These are phyloP conservation scores for Eudyptes chrysolophus DNA, from an alignment of 2,113 vertebrate species.

Conservation along the genomic window DNA sequence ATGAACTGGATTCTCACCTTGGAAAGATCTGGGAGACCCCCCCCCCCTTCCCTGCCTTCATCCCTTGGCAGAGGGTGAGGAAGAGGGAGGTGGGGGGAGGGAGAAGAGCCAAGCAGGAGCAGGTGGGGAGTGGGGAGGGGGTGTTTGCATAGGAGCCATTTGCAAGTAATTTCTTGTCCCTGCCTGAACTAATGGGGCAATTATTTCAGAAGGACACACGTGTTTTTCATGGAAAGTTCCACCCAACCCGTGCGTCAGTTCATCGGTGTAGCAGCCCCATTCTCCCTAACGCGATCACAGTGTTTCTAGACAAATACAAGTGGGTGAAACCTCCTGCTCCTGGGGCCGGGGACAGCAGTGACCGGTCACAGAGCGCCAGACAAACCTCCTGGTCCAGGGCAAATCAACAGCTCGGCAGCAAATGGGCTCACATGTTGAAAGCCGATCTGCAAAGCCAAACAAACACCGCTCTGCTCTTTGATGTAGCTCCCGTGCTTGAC, in stretches of 20 bases:
- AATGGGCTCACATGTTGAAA: fast-evolving
- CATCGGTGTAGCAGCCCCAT: background rate
- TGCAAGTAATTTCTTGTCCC: constrained; percentile 11
- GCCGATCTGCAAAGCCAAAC: background rate
- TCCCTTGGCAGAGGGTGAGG: background rate
- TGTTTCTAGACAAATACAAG: background rate
- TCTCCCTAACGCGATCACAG: background rate
- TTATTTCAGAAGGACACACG: background rate
- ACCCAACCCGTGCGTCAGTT: background rate
- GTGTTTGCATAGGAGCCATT: constrained; percentile 4
- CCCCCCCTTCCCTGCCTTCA: background rate
- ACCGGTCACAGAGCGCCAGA: background rate
- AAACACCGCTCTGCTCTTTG: background rate
- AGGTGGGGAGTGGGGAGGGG: background rate
- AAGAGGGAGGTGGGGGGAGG: background rate
- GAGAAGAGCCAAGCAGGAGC: background rate
- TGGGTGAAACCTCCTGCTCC: background rate
- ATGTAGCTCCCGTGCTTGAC: background rate
- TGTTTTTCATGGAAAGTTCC: constrained; percentile 51
- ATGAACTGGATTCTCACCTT: background rate
- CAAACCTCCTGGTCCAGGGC: background rate
- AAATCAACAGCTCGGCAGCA: background rate
- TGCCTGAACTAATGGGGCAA: constrained; percentile 57
- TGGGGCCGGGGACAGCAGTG: background rate
- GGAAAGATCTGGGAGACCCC: background rate